A percentile compares a stretch with the other conserved stretches of the same genome.
Conservation (phyloP, 2,888 invertebrate species). For the Hyles lineata region DNA sequence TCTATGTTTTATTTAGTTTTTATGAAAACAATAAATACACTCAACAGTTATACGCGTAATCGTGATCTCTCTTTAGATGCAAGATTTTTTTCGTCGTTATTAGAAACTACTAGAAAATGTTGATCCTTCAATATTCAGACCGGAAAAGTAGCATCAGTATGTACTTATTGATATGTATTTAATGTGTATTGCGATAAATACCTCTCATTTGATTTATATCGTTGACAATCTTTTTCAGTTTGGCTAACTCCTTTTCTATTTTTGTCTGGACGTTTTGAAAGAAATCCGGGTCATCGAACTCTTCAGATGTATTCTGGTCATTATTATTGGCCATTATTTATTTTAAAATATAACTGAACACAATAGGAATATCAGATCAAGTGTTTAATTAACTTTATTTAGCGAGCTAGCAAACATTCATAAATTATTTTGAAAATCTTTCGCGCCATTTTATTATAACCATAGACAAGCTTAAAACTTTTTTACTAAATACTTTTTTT, state of each 20-base stretch:
- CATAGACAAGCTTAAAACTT: background rate
- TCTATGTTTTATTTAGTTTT: too few species aligned
- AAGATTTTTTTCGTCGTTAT: too few species aligned
- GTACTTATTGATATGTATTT: background rate
- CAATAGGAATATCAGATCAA: too few species aligned
- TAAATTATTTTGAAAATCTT: background rate
- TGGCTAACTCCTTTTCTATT: slow-evolving; percentile 65
- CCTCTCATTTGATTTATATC: slow-evolving; percentile 73
- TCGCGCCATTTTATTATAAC: slow-evolving; percentile 2
- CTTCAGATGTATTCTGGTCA: slow-evolving; percentile 37
- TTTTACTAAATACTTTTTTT: background rate
- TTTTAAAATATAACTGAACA: too few species aligned
- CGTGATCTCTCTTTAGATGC: too few species aligned
- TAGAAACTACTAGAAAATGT: too few species aligned
- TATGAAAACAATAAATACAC: too few species aligned
- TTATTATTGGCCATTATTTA: slow-evolving; percentile 1
- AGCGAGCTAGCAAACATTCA: too few species aligned
- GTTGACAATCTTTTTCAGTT: slow-evolving; percentile 68
- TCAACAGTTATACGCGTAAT: too few species aligned
- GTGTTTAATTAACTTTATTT: too few species aligned
- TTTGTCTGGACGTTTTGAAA: slow-evolving; percentile 53
- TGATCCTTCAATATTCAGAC: too few species aligned
- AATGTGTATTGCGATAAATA: slow-evolving; percentile 36
- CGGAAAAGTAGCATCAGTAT: too few species aligned
- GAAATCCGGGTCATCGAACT: slow-evolving; percentile 58